Evolutionary conservation across 2,888 invertebrate species (phyloP), one percentile per base, ranked within the genome.

Genomic region (Coelinius sp.): DNA sequence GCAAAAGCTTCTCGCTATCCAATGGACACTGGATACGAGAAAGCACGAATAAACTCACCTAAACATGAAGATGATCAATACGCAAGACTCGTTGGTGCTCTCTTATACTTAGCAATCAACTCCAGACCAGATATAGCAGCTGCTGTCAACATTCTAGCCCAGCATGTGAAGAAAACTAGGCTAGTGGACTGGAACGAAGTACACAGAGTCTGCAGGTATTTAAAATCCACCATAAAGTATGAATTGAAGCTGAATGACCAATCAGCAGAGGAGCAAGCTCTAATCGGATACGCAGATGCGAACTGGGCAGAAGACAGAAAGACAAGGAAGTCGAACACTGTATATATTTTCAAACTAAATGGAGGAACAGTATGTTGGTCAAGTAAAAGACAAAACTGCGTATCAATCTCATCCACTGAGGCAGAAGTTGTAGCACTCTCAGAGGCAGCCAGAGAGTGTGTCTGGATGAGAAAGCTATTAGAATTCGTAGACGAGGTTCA

Each of bases 41-140:
- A 67, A 27, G 12, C 27, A 10, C 8, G 22, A 10, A 5, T 10
- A 4, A 10, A 14, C 14, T 27, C 25, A 20, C 14, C 49, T 24
- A 25, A 1, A 71, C 74, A 59, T 52, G 62, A 49, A 31, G 67
- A 72, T 62, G 44, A 44, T 44, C 5, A 1, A 1, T 44, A 44
- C 4, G 12, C 1, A 1, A 12, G 17, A n/a, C 44, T 63, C 22
- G 67, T 72, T 25, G 71, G 71, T 0, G 62, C 68, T 1, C 25
- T 68, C 6, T 62, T 72, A 56, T 72, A 56, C 17, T 14, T 62
- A 22, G 62, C 68, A 68, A 31, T 71, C 10, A 12, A 27, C 25
- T 66, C 71, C 10, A 38, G 67, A 31, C 71, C 71, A 24, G 66
- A 67, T 35, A 49, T 71, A 22, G 52, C 63, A 10, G 67, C 67